Conservation (phyloP, 2,797 vertebrate genomes). For the Yasuhikotakia modesta region DNA sequence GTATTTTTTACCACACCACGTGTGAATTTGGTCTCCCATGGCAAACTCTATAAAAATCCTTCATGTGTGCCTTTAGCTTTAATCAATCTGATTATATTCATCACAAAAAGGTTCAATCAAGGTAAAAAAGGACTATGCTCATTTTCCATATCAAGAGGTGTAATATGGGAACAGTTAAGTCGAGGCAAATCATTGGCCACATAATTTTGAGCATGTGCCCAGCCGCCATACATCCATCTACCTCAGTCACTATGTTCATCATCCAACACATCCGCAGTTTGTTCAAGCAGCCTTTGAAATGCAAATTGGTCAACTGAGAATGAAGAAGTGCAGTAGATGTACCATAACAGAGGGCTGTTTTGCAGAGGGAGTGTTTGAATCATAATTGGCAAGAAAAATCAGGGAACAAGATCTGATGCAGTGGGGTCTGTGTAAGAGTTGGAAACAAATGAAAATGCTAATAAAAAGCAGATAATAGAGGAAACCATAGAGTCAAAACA, state of each 20-base stretch:
- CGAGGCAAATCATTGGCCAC: constrained; percentile 20
- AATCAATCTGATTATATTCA: constrained; percentile 1
- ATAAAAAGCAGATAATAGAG: constrained; percentile 12
- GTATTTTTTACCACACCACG: too few relatives aligned
- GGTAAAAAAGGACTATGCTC: background rate
- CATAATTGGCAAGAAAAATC: constrained; percentile 12
- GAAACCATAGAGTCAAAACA: constrained; percentile 19
- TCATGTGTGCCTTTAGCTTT: background rate
- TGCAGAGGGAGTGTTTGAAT: background rate
- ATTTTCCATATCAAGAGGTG: background rate
- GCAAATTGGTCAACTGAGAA: constrained; percentile 10
- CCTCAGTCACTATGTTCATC: constrained; percentile 30
- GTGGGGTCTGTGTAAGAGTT: background rate
- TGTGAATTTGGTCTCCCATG: background rate
- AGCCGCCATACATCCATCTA: constrained; percentile 16
- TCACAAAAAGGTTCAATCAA: background rate
- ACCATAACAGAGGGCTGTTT: background rate
- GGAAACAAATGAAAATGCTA: constrained; percentile 13
- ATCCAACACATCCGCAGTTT: constrained; percentile 6
- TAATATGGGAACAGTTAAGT: constrained; percentile 32
- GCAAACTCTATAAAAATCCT: background rate
- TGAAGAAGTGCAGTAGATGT: constrained; percentile 20
- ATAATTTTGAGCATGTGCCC: background rate
- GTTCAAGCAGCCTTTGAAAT: constrained; percentile 30
- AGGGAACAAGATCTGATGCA: background rate